A percentile compares a stretch with the other conserved stretches of the same genome.
Conservation (phyloP, 2,888 invertebrate species). For the Cosmorhoe ocellata region DNA sequence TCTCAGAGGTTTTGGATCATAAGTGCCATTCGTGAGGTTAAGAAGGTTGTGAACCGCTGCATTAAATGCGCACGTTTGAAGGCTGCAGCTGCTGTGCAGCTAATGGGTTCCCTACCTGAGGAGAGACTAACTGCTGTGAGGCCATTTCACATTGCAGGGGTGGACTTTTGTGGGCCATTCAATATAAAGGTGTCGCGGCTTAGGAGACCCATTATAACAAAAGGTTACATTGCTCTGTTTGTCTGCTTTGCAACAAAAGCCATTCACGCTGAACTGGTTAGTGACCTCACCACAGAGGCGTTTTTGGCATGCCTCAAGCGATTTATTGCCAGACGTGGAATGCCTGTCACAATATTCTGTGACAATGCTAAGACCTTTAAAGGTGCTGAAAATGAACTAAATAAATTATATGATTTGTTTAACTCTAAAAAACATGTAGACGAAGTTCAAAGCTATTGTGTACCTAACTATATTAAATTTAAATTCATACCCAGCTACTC, state of each 20-base stretch:
- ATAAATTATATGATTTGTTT: background rate
- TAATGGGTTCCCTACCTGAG: conserved; percentile 21
- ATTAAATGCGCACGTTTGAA: conserved; percentile 15
- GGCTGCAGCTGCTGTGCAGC: conserved; percentile 11
- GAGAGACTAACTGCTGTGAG: conserved; percentile 12
- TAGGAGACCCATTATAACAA: background rate
- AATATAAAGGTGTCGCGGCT: background rate
- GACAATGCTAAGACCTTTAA: background rate
- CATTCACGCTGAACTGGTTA: background rate
- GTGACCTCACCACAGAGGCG: background rate
- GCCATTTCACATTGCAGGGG: conserved; percentile 12
- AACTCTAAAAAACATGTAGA: background rate
- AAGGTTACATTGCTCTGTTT: background rate
- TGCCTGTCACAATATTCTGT: background rate
- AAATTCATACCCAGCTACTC: conserved; percentile 8
- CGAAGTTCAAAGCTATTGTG: background rate
- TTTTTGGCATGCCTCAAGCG: conserved; percentile 14
- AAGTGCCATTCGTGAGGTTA: conserved; percentile 7
- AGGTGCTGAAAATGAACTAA: background rate
- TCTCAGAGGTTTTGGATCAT: background rate
- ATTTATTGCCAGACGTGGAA: background rate
- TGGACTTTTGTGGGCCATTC: conserved; percentile 18
- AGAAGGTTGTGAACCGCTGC: conserved; percentile 17
- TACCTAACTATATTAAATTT: background rate
- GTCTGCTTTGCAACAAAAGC: background rate